Conservation (phyloP, 37 sponge, comb jelly and placozoan genomes). For the Ephydatia muelleri region DNA sequence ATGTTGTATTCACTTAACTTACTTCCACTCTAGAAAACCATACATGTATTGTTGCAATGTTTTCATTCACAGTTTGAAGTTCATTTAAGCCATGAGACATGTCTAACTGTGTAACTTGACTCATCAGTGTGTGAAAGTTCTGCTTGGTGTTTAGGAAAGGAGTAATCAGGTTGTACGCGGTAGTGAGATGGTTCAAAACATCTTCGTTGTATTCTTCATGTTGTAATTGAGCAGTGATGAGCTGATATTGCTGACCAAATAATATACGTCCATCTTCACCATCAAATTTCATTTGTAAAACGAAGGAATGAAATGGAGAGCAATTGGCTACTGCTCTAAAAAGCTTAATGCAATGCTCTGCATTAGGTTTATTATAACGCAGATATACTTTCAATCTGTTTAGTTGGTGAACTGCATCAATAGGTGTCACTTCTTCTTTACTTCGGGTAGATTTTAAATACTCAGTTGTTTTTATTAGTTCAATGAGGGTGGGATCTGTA, state of each 20-base stretch:
- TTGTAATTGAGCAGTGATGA: conserved; percentile 6
- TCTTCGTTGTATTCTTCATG: background rate
- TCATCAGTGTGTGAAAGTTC: background rate
- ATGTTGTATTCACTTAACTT: background rate
- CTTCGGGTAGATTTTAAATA: too few relatives aligned
- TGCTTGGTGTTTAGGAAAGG: background rate
- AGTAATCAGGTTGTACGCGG: background rate
- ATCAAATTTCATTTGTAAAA: too few relatives aligned
- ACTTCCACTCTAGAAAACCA: conserved; percentile 4
- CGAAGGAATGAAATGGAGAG: too few relatives aligned
- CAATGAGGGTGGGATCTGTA: too few relatives aligned
- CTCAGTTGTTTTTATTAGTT: too few relatives aligned
- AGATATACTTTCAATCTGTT: too few relatives aligned
- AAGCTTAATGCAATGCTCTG: too few relatives aligned
- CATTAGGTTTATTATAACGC: too few relatives aligned
- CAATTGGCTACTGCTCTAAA: too few relatives aligned
- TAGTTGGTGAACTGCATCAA: too few relatives aligned
- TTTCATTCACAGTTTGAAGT: conserved; percentile 1
- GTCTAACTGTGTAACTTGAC: background rate
- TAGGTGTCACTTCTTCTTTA: too few relatives aligned
- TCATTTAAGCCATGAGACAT: background rate
- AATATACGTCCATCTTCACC: background rate
- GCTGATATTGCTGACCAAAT: background rate
- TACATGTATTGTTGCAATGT: background rate
- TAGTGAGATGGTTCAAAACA: conserved; percentile 1